Evolutionary conservation across 2,113 vertebrate species (phyloP), one percentile per base, ranked within the genome.

Genomic region (Menura novaehollandiae): DNA sequence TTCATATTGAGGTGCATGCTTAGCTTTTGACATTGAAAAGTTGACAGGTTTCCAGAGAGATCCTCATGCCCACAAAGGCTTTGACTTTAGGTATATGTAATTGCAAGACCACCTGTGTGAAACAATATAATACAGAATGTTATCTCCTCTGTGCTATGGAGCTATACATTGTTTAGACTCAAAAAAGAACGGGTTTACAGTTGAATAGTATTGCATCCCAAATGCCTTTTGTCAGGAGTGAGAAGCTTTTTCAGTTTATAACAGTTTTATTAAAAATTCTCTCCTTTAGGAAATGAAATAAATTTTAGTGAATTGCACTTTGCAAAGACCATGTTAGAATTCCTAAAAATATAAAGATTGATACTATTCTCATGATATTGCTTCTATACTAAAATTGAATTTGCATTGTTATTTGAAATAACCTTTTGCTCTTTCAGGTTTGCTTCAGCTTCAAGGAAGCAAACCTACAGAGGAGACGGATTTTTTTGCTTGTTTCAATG

Each of bases 371-470:
- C 60, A 67, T 37, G 43, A 74, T 27, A 43, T 78, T 85, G 81
- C 56, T 75, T 96, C 35, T 81, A 58, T 78, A 86, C 69, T 84
- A 92, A 94, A 96, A 58, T 53, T 63, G 67, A 89, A 12, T 79
- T 90, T 96, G 41, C 49, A 66, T 81, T 78, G 39, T 41, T 41
- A 41, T 41, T 41, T 41, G 39, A 41, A 41, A 41, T 41, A 41
- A 41, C 21, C 46, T 96, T 96, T 46, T 95, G 11, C 66, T 93
- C 94, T 21, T 76, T 88, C 85, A 78, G 8, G 15, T 69, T 89
- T 78, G 44, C 37, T 59, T 82, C 52, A 85, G 47, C 27, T 88
- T 95, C 47, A 96, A 92, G 82, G 94, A 96, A 93, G 37, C 81
- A 91, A 91, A 81, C 5, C 6, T 24, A 41, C 5, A 78, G 13